These are phyloP conservation scores for Cataglyphis cursor DNA, from an alignment of 2,888 invertebrate genomes.

Conservation along the genomic window DNA sequence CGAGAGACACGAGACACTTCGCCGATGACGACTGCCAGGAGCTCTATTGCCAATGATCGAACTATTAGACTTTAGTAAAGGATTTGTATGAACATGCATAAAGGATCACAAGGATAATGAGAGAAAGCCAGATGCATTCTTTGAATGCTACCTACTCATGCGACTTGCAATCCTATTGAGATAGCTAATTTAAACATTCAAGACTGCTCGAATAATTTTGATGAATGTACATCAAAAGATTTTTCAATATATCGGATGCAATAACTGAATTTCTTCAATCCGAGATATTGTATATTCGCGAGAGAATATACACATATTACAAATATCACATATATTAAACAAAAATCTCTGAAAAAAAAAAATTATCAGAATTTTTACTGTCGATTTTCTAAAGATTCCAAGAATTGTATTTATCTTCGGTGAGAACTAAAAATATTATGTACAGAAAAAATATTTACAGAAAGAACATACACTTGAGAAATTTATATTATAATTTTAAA, in stretches of 20 bases:
- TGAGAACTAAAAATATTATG: neutral
- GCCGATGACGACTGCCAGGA: neutral
- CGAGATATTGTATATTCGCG: neutral
- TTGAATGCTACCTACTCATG: neutral
- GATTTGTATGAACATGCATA: neutral
- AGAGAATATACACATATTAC: neutral
- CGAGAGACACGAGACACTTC: neutral
- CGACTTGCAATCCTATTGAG: slow-evolving; percentile 7
- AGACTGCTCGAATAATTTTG: slow-evolving; percentile 23
- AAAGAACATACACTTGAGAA: neutral
- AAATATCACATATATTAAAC: neutral
- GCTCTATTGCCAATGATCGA: neutral
- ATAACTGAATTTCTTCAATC: neutral
- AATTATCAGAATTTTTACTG: slow-evolving; percentile 11
- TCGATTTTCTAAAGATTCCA: slow-evolving; percentile 9
- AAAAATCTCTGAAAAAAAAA: neutral
- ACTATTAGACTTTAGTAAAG: neutral
- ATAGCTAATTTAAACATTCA: neutral
- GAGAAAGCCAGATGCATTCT: slow-evolving; percentile 6
- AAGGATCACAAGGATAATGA: neutral
- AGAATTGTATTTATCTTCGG: neutral
- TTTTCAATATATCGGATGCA: slow-evolving; percentile 12
- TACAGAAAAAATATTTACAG: neutral
- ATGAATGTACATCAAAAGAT: slow-evolving; percentile 22
- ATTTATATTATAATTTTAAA: slow-evolving; percentile 15